phyloP scores from a whole-genome alignment of 2,888 invertebrate genomes.

The Hyppa rectilinea region DNA sequence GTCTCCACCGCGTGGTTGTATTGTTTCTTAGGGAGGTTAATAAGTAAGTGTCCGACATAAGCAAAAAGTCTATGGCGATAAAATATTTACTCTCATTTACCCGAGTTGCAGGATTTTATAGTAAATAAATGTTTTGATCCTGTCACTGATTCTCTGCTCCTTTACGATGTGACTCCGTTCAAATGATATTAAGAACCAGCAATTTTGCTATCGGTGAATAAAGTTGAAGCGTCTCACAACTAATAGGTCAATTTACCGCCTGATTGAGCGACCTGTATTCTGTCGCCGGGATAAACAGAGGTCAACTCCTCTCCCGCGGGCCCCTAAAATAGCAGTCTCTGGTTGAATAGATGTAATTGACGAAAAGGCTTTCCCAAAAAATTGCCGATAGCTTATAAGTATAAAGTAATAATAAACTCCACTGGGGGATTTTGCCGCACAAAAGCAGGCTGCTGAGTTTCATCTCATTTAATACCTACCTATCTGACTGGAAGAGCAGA shows the following conservation, averaged over 20 bases:
- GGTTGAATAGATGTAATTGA: neutral
- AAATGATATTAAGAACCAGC: neutral
- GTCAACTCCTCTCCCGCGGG: neutral
- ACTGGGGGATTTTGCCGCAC: neutral
- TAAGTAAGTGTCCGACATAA: slow-evolving; percentile 1
- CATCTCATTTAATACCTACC: neutral
- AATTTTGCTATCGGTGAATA: slow-evolving; percentile 17
- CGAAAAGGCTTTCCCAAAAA: neutral
- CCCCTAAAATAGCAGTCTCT: neutral
- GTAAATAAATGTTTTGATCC: neutral
- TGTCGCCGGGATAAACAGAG: neutral
- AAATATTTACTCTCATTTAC: neutral
- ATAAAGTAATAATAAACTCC: no score
- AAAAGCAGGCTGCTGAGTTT: neutral
- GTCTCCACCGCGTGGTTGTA: slow-evolving; percentile 71
- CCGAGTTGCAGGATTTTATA: neutral
- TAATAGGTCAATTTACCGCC: neutral
- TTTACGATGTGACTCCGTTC: neutral
- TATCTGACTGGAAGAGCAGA: neutral
- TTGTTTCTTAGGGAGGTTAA: slow-evolving; percentile 78
- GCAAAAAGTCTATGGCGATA: neutral
- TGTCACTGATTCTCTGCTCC: neutral
- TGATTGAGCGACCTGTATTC: slow-evolving; percentile 19
- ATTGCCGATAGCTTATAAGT: neutral
- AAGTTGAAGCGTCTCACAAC: slow-evolving; percentile 10